Evolutionary conservation across 2,797 vertebrate species (phyloP).

Genomic region (Anisognathus igniventris): DNA sequence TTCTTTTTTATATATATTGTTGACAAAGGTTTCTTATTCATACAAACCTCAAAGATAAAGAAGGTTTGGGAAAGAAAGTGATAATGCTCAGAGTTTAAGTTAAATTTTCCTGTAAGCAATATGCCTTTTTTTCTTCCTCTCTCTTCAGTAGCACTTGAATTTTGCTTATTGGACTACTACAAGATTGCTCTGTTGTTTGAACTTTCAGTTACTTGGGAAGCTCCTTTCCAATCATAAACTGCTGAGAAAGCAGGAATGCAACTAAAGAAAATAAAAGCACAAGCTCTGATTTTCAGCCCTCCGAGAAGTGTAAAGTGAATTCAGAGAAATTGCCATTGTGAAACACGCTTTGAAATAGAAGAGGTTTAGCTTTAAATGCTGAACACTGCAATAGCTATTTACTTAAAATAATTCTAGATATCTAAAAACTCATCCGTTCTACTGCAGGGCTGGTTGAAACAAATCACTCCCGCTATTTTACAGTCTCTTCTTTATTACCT

Average conservation of each 20-base stretch:
- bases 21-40: background rate
- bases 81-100: background rate
- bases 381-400: background rate
- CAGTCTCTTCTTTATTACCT: background rate
- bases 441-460: background rate
- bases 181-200: background rate
- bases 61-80: background rate
- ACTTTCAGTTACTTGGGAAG: background rate
- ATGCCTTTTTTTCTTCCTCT: accelerated
- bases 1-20: background rate
- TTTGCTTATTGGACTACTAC: background rate
- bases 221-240: background rate
- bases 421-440: background rate
- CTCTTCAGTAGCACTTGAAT: background rate
- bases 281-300: background rate
- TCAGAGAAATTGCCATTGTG: background rate
- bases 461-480: background rate
- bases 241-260: background rate
- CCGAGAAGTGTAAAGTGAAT: background rate
- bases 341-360: background rate
- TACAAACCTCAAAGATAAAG: background rate
- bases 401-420: background rate
- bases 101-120: background rate
- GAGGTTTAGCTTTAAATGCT: background rate
- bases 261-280: background rate